Evolutionary conservation across 2,797 vertebrate species (phyloP).

Genomic region (Enteromius thamalakanensis): DNA sequence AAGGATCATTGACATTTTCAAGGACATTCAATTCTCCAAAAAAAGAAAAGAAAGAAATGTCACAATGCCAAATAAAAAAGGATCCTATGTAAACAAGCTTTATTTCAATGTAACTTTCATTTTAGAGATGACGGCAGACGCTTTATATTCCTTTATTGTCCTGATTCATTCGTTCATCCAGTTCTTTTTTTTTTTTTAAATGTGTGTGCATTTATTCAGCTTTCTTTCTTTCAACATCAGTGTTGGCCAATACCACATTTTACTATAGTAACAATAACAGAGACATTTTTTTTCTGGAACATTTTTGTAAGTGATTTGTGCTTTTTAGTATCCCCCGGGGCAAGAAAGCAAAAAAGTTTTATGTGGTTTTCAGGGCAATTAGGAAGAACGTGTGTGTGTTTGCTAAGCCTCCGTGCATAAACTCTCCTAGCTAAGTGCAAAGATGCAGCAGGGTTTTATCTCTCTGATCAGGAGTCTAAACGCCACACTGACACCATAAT

Average conservation of each 20-base stretch:
- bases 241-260: background rate
- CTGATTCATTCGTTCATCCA: background rate
- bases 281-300: background rate
- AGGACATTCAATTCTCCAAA: background rate
- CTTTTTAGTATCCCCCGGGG: background rate
- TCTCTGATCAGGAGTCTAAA: slow-evolving; percentile 70
- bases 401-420: slow-evolving; percentile 43
- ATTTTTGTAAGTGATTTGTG: slow-evolving; percentile 15
- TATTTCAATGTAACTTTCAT: background rate
- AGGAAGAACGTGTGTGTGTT: slow-evolving; percentile 16
- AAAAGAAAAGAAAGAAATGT: background rate
- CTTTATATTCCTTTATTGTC: background rate
- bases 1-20: background rate
- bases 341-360: slow-evolving; percentile 3
- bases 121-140: background rate
- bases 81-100: background rate
- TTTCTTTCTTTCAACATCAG: background rate
- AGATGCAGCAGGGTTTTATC: slow-evolving; percentile 64
- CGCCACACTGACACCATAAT: slow-evolving; percentile 76
- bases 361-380: slow-evolving; percentile 17
- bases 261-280: background rate
- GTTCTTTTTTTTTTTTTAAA: no score
- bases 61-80: background rate
- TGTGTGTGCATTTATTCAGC: no score
- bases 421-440: slow-evolving; percentile 62